phyloP scores from a whole-genome alignment of 2,797 vertebrate genomes.

The Lepilemur ruficaudatus region DNA sequence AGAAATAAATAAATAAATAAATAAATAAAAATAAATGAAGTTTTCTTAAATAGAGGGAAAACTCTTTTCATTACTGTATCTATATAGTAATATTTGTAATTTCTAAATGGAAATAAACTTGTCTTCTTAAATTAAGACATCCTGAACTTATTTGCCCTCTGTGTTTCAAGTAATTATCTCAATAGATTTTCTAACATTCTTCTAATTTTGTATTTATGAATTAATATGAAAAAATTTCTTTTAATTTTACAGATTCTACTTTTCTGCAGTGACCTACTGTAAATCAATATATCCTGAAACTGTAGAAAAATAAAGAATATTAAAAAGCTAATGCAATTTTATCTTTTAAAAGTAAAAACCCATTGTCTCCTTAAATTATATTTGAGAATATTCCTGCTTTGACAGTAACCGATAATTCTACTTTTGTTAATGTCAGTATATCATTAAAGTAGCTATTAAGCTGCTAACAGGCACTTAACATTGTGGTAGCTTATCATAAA shows the following conservation, averaged over 20 bases:
- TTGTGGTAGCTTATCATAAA: neutral
- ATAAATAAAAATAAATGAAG: no score
- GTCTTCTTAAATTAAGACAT: neutral
- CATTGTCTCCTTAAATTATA: neutral
- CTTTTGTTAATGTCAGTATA: neutral
- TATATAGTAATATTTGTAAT: neutral
- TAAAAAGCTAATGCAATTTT: neutral
- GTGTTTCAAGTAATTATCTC: neutral
- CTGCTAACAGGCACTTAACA: neutral
- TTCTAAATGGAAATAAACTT: neutral
- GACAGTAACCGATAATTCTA: constrained; percentile 15
- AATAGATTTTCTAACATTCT: neutral
- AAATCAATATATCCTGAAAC: neutral
- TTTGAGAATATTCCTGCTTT: constrained; percentile 12
- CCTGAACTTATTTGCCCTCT: neutral
- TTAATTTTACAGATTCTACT: neutral
- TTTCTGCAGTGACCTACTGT: neutral
- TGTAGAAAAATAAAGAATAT: neutral
- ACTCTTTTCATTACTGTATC: neutral
- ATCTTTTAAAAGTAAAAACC: neutral
- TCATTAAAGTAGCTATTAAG: constrained; percentile 16
- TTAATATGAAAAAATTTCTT: neutral
- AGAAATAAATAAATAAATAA: no score
- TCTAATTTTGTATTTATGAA: neutral
- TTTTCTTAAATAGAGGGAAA: neutral